Base-by-base conservation (phyloP, 1,140 invertebrate species). In the Nephotettix cincticeps region DNA sequence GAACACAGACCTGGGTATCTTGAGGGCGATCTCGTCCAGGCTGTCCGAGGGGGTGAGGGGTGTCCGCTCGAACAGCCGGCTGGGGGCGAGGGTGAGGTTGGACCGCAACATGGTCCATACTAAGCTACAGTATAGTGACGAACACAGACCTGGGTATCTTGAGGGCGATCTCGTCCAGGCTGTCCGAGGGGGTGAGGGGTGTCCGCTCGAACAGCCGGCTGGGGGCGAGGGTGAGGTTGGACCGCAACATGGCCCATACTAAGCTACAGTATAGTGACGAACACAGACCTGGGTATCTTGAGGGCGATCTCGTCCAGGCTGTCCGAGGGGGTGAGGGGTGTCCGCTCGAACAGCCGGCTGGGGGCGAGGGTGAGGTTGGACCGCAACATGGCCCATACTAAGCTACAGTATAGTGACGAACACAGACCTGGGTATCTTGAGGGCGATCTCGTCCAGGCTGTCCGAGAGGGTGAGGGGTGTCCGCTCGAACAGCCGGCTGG, bases 1-100 rank as follows among this genome's bases (percentile, higher is more conserved):
- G n/a, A n/a, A n/a, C n/a, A n/a, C n/a, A n/a, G n/a, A 96, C 93
- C 93, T 95, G 77, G 93, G 93, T 82, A 96, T 96, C 79, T 94
- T 92, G 72, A 93, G 88, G 43, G 93, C 94, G 77, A 96, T 91
- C 80, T 96, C 93, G 80, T 97, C 94, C 73, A 95, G 86, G 77
- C 90, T 94, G 83, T 95, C 94, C 65, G 91, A 88, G 14, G 94
- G 92, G 72, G 89, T 90, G 75, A 93, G 86, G 30, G 92, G 92
- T n/a, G 92, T 88, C 56, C 88, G 84, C 81, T 95, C 93, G 78
- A 93, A 93, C 72, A 95, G 86, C 69, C 89, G 86, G 73, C 92
- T 93, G 3, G 92, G 91, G 9, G 88, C 89, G 77, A 89, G 78
- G 61, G 86, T 89, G 72, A 89, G 80, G 79, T 84, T 56, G 81